phyloP scores from a whole-genome alignment of 2,113 vertebrate species.

The Plestiodon gilberti region DNA sequence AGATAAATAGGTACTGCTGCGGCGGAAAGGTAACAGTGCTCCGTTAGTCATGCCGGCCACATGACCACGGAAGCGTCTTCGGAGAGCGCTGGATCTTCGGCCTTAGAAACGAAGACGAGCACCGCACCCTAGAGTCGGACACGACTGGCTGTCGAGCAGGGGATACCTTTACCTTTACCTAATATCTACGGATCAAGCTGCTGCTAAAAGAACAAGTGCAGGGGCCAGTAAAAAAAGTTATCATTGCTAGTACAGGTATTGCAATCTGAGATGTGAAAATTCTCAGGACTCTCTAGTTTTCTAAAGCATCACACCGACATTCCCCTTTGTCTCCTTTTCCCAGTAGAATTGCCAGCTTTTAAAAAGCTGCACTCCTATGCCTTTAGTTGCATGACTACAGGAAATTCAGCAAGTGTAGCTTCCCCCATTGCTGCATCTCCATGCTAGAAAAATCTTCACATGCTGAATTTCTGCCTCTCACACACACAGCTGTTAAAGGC shows the following conservation, averaged over 20 bases:
- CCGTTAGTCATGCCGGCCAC: no score
- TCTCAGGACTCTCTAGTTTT: not conserved
- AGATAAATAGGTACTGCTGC: no score
- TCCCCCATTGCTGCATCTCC: not conserved
- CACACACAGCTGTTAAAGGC: not conserved
- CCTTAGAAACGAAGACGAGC: no score
- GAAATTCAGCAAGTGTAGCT: not conserved
- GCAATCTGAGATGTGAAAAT: not conserved
- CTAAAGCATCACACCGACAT: not conserved
- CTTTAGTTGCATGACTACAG: not conserved
- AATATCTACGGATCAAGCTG: not conserved
- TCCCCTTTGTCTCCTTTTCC: not conserved
- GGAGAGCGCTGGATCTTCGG: no score
- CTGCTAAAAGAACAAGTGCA: not conserved
- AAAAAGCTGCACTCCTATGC: not conserved
- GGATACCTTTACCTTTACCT: no score
- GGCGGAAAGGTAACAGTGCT: no score
- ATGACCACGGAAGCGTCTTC: no score
- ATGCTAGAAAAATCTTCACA: not conserved
- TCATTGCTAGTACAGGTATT: not conserved
- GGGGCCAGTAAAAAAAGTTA: not conserved
- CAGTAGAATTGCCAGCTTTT: not conserved
- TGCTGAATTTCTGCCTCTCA: not conserved
- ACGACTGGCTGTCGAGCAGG: no score
- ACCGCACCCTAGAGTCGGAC: no score